Base-by-base conservation (phyloP, 2,888 invertebrate genomes). In the Tholera decimalis region DNA sequence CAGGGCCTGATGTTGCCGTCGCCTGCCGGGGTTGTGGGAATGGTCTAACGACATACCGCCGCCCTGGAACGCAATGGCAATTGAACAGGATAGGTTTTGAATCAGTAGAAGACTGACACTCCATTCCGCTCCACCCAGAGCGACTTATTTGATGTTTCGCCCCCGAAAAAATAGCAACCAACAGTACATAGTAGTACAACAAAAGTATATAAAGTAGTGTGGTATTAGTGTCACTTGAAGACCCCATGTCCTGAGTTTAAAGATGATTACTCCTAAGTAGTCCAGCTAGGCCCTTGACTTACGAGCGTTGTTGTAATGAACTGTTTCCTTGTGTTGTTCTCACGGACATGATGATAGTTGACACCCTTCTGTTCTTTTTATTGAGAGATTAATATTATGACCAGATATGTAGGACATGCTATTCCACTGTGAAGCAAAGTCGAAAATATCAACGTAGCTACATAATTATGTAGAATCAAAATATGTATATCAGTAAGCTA, bases 181-280 rank as follows among this genome's bases (percentile, higher is more conserved):
- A 6, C 6, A 15, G 30, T 13, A 9, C 15, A 0, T 54, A 37
- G 47, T n/a, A 35, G 9, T 46, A 22, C 7, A 46, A 18, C 37
- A 46, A 15, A 18, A 26, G 33, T 9, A 68, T 24, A 28, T 37
- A 33, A 58, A 43, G 30, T 49, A 49, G 18, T 3, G 9, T 9
- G 28, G 9, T 20, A 71, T 59, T 64, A 59, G 49, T 43, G 46
- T 58, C 58, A 59, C 33, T 51, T 56, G 18, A 44, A 41, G 77
- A 72, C 78, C 66, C 66, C 78, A 65, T 72, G 24, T 35, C 50
- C 58, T 54, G 35, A n/a, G 59, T 65, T 77, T 64, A 54, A 55
- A 65, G 56, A 77, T 73, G 65, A 74, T 74, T 74, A 73, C 13
- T 72, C 37, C 51, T 73, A 74, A 74, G 78, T 56, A 73, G 71